Conservation (phyloP, 1,140 invertebrate species). For the Orussus abietinus region DNA sequence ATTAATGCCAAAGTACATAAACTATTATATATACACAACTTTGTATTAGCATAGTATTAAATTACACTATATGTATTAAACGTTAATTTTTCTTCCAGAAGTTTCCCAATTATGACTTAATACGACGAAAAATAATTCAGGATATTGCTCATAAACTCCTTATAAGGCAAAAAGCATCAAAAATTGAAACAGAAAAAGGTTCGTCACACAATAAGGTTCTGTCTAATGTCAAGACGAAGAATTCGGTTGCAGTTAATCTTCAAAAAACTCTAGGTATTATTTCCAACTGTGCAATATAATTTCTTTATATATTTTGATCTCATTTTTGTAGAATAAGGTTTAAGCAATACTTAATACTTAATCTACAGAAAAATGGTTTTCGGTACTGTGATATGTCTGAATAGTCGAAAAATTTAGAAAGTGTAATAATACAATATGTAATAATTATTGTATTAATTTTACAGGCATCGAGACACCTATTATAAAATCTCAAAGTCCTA, state of each 20-base stretch:
- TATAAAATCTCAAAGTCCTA: constrained; percentile 21
- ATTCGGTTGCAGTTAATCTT: constrained; percentile 52
- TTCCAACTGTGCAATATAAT: no score
- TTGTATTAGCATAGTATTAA: no score
- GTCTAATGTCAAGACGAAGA: constrained; percentile 55
- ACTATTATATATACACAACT: constrained; percentile 9
- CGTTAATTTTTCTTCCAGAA: constrained; percentile 45
- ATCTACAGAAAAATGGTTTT: no score
- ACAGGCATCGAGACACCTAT: constrained; percentile 20
- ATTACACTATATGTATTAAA: no score
- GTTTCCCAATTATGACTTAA: constrained; percentile 50
- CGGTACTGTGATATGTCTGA: no score
- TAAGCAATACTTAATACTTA: no score
- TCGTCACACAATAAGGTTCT: constrained; percentile 43
- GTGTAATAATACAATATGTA: not conserved
- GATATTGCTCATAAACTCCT: constrained; percentile 48
- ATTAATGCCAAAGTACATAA: constrained; percentile 51
- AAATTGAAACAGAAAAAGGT: constrained; percentile 33
- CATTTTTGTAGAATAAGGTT: no score
- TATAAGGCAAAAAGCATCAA: constrained; percentile 22
- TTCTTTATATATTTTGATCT: no score
- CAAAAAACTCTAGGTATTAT: constrained; percentile 41
- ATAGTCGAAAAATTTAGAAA: constrained; percentile 1
- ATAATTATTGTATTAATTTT: constrained; percentile 6
- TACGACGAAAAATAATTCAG: constrained; percentile 51